Evolutionary conservation across 2,888 invertebrate species (phyloP), one percentile per base, ranked within the genome.

Genomic region (Druceiella hillmani): DNA sequence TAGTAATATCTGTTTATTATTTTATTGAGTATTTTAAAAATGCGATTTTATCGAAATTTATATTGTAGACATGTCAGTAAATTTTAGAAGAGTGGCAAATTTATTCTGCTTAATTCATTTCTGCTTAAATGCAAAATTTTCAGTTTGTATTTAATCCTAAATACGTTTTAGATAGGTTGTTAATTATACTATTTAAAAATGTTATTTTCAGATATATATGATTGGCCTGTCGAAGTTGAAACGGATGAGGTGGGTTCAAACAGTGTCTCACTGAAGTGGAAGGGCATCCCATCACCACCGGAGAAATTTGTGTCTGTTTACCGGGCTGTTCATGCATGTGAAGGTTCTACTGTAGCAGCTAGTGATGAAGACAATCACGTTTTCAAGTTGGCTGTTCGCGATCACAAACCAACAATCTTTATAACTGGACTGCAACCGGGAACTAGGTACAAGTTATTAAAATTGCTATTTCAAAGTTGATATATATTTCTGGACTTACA

Each of bases 241-340:
- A 81, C 85, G 1, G 78, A 81, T 9, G 75, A 83, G 42, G 78
- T 90, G 1, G 87, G 87, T 47, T 75, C 87, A 0, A 81, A 79
- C 34, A 82, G 83, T 6, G 83, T 86, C 0, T 87, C 87, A 53
- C 74, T 92, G 4, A 74, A 77, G 3, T 91, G 90, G 88, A 78
- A 71, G 32, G 92, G 92, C 1, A 82, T 92, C 0, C 92, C 92
- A 1, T 80, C 86, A 49, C 92, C 92, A 0, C 86, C 89, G 45
- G 90, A 91, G 58, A 87, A 91, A 58, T 91, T 84, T 66, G 87
- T 92, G 33, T 86, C 90, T 49, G 88, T 92, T 52, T 91, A 87
- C 65, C 76, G 90, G 37, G 88, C 88, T 1, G 87, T 89, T 4
- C 69, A 70, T 37, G 62, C 64, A 2, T 68, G 68, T 34, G n/a